Percentiles rank a stretch among this genome's conserved stretches.
phyloP scores from a whole-genome alignment of 2,797 vertebrate species.

The Pogoniulus pusillus region DNA sequence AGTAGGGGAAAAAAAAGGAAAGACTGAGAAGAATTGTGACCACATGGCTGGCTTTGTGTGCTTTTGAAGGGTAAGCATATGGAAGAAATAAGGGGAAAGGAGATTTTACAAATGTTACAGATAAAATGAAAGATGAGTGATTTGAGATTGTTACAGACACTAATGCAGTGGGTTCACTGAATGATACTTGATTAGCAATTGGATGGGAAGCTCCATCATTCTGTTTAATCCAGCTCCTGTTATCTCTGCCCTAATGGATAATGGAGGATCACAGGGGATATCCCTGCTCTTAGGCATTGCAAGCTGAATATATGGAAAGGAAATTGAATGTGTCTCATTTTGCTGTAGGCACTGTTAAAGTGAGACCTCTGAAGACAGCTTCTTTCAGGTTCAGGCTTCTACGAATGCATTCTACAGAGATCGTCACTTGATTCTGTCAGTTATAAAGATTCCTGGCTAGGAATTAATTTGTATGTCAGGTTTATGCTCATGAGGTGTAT shows the following conservation, averaged over 20 bases:
- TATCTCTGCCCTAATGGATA: background rate
- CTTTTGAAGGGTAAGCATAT: background rate
- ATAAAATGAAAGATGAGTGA: background rate
- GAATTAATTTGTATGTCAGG: background rate
- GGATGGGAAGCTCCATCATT: background rate
- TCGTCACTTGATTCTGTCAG: background rate
- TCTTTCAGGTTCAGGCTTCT: conserved; percentile 32
- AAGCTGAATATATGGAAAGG: background rate
- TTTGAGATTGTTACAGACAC: background rate
- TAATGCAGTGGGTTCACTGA: background rate
- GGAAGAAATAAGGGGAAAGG: background rate
- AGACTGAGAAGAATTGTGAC: background rate
- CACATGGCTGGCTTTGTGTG: background rate
- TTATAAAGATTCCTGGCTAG: conserved; percentile 6
- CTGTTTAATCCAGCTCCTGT: background rate
- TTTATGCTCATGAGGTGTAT: background rate
- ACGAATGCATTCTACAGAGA: background rate
- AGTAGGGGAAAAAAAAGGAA: background rate
- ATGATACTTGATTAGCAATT: background rate
- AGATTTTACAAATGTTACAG: background rate
- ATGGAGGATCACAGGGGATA: background rate
- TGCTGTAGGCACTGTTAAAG: background rate
- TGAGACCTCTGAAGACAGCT: background rate
- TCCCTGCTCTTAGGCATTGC: background rate
- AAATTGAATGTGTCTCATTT: background rate